Percentiles rank a stretch among this genome's conserved stretches.
These are phyloP conservation scores for Coendou prehensilis DNA, from an alignment of 2,797 vertebrate genomes.

Conservation along the genomic window DNA sequence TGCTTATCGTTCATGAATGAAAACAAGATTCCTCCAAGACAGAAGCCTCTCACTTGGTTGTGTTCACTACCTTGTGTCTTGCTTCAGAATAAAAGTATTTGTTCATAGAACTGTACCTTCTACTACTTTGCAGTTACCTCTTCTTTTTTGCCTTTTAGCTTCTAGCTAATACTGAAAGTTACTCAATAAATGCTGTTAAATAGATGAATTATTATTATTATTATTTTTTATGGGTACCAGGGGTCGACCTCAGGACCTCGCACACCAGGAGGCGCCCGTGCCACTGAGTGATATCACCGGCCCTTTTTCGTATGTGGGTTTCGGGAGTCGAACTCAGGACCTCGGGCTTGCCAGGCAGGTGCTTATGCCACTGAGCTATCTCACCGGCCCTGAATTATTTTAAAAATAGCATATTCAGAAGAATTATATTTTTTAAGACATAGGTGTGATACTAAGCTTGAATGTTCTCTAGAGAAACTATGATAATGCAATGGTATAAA, in stretches of 20 bases:
- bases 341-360: too few species aligned
- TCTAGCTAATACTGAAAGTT: neutral
- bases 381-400: neutral
- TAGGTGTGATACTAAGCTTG: neutral
- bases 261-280: too few species aligned
- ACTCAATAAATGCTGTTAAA: neutral
- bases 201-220: neutral
- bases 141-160: neutral
- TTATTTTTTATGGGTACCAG: too few species aligned
- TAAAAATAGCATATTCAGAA: neutral
- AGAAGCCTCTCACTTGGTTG: neutral
- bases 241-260: too few species aligned
- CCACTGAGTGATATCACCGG: too few species aligned
- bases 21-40: neutral
- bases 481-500: neutral
- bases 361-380: too few species aligned
- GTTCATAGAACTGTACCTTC: neutral
- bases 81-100: neutral
- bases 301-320: too few species aligned
- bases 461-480: neutral
- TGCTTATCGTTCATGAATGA: neutral
- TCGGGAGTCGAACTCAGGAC: too few species aligned
- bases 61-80: neutral
- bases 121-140: neutral
- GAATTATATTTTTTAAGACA: conserved; percentile 4